Evolutionary conservation across 2,797 vertebrate genomes (phyloP).

Genomic region (Sebastes ruberrimus): DNA sequence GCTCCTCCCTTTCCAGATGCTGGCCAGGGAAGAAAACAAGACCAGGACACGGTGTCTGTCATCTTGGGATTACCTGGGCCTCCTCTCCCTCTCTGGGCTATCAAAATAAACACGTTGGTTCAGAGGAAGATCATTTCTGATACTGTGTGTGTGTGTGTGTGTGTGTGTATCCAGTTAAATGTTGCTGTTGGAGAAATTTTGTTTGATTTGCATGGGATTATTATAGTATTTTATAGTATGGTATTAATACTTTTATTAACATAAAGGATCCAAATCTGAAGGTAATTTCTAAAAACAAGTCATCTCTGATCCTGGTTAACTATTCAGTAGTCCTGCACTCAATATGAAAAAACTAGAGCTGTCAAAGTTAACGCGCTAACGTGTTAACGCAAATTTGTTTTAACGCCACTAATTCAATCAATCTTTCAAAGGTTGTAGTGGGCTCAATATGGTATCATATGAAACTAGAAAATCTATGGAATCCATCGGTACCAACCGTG

Average conservation of each 20-base stretch:
- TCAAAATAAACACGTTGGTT: constrained; percentile 50
- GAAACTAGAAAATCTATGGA: too few species aligned
- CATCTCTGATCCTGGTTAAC: neutral
- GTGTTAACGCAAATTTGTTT: too few species aligned
- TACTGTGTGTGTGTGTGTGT: neutral
- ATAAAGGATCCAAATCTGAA: neutral
- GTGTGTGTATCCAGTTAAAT: neutral
- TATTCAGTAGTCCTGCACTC: neutral
- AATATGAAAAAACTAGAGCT: neutral
- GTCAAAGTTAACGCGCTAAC: neutral
- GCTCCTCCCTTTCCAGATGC: constrained; percentile 43
- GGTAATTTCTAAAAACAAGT: neutral
- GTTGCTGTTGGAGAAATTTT: neutral
- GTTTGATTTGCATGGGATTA: neutral
- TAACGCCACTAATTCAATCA: too few species aligned
- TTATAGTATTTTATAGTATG: neutral
- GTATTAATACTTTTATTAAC: neutral
- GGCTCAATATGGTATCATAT: too few species aligned
- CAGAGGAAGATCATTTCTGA: constrained; percentile 7
- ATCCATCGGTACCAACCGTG: too few species aligned
- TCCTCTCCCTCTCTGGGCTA: constrained; percentile 28
- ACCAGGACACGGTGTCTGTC: constrained; percentile 37
- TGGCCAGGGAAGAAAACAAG: constrained; percentile 31
- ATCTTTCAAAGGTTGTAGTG: too few species aligned
- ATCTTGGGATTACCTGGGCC: constrained; percentile 46